These are phyloP conservation scores for Perithous albicinctus DNA, from an alignment of 2,888 invertebrate species.

Conservation along the genomic window DNA sequence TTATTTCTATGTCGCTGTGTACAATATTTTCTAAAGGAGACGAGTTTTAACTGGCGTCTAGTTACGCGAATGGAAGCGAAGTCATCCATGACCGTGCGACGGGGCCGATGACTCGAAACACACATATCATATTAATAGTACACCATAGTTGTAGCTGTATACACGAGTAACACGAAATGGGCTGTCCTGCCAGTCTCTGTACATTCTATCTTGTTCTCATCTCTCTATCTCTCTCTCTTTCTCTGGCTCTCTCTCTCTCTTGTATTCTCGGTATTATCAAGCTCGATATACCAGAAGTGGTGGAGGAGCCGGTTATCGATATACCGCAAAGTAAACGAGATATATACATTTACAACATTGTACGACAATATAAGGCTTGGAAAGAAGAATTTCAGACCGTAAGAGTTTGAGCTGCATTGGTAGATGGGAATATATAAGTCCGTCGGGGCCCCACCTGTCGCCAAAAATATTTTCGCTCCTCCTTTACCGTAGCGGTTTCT, in stretches of 20 bases:
- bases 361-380: background rate
- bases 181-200: constrained; percentile 70
- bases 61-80: constrained; percentile 60
- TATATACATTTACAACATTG: constrained; percentile 28
- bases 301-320: constrained; percentile 58
- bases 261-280: constrained; percentile 37
- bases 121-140: constrained; percentile 57
- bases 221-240: no score
- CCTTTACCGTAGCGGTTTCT: constrained; percentile 2
- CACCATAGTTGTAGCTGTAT: constrained; percentile 48
- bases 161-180: constrained; percentile 74
- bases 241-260: constrained; percentile 3
- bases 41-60: constrained; percentile 6
- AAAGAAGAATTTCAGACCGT: background rate
- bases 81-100: constrained; percentile 52
- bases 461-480: constrained; percentile 11
- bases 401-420: background rate
- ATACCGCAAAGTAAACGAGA: constrained; percentile 47
- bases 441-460: constrained; percentile 1
- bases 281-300: constrained; percentile 34
- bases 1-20: background rate
- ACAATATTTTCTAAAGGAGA: constrained; percentile 46
- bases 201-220: constrained; percentile 13
- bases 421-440: background rate
- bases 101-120: constrained; percentile 54